These are phyloP conservation scores for Pipistrellus pygmaeus DNA, from an alignment of 2,797 vertebrate species.

Conservation along the genomic window DNA sequence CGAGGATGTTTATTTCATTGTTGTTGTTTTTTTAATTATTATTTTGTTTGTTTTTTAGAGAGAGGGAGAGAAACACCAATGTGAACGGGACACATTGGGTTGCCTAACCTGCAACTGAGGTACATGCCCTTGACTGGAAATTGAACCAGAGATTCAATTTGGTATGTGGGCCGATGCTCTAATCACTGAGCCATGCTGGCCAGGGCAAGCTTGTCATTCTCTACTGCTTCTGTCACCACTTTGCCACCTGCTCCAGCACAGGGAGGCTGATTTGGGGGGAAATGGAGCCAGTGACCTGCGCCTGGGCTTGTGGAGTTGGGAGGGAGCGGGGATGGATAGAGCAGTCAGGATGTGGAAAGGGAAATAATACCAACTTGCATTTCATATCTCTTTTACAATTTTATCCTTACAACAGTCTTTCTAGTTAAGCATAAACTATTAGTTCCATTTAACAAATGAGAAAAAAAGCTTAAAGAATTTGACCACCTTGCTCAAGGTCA, in stretches of 20 bases:
- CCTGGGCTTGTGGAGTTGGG: neutral
- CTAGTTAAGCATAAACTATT: neutral
- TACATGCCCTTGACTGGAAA: no score
- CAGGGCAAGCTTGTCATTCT: neutral
- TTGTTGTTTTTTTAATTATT: no score
- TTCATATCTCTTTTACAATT: conserved; percentile 5
- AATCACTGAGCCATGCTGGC: no score
- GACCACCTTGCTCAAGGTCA: neutral
- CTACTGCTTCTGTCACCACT: neutral
- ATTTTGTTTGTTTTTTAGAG: no score
- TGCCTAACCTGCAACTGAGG: no score
- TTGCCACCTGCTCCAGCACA: neutral
- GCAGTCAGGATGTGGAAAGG: neutral
- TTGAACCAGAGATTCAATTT: no score
- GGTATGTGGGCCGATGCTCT: no score
- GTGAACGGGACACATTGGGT: no score
- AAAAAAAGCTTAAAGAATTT: neutral
- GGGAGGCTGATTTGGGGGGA: neutral
- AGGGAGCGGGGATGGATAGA: neutral
- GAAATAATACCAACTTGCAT: neutral
- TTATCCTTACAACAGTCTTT: neutral
- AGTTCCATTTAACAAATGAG: neutral
- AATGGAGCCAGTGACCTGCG: neutral
- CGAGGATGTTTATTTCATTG: no score
- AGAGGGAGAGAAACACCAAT: no score